A percentile compares a stretch with the other conserved stretches of the same genome.
Conservation (phyloP, 2,113 vertebrate genomes). For the Cnemophilus loriae region DNA sequence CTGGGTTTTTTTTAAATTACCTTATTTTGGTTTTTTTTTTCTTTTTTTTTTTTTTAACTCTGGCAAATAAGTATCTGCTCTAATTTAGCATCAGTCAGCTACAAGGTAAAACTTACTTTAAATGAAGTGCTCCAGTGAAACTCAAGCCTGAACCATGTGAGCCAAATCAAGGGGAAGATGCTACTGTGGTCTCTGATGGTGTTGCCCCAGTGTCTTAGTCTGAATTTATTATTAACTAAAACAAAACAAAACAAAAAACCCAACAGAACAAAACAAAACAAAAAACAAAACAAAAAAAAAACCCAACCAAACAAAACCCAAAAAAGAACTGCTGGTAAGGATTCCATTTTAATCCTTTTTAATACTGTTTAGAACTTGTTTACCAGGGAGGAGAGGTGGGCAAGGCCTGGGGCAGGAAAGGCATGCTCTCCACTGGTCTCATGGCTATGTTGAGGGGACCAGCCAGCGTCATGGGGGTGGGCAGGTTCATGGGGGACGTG, state of each 20-base stretch:
- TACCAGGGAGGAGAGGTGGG: constrained; percentile 96
- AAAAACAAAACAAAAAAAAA: constrained; percentile 38
- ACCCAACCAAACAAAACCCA: constrained; percentile 61
- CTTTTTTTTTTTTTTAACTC: neutral
- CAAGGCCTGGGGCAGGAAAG: constrained; percentile 95
- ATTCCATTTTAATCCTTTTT: constrained; percentile 74
- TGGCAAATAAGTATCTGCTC: constrained; percentile 68
- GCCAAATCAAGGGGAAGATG: constrained; percentile 72
- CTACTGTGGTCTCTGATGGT: constrained; percentile 66
- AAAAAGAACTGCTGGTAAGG: constrained; percentile 78
- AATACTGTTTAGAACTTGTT: constrained; percentile 74
- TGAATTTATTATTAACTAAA: constrained; percentile 62
- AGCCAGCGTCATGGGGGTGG: constrained; percentile 89
- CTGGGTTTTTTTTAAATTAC: constrained; percentile 51
- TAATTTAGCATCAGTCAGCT: constrained; percentile 69
- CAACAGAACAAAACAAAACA: constrained; percentile 21
- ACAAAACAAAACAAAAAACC: constrained; percentile 23
- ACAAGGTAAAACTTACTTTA: constrained; percentile 67
- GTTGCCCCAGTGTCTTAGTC: constrained; percentile 67
- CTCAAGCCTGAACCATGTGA: constrained; percentile 70
- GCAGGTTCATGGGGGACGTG: constrained; percentile 88
- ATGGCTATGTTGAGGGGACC: constrained; percentile 96
- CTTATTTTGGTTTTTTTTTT: constrained; percentile 17
- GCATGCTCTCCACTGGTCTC: constrained; percentile 96
- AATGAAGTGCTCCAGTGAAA: constrained; percentile 72